A percentile compares a stretch with the other conserved stretches of the same genome.
These are phyloP conservation scores for Helicolenus hilgendorfi DNA, from an alignment of 2,797 vertebrate genomes.

Conservation along the genomic window DNA sequence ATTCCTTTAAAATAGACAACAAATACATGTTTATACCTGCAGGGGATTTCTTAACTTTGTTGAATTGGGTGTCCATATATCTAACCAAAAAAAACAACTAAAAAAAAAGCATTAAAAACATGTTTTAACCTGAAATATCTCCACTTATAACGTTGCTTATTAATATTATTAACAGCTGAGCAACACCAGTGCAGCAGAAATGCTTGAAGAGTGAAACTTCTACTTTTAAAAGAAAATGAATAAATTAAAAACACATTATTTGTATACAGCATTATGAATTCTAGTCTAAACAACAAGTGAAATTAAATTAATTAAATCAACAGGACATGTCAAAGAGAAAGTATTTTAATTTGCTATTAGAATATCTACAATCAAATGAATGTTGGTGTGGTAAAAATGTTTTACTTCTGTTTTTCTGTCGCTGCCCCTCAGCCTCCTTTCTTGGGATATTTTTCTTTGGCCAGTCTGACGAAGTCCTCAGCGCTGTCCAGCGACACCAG, in stretches of 20 bases:
- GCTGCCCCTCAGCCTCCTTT: constrained; percentile 40
- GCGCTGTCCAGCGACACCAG: constrained; percentile 94
- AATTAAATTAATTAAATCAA: not conserved
- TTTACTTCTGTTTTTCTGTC: not conserved
- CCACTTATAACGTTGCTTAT: not conserved
- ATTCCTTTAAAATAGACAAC: not conserved
- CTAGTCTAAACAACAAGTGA: not conserved
- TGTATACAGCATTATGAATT: not conserved
- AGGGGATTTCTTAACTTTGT: not conserved
- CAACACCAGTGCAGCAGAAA: not conserved
- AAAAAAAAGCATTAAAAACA: not conserved
- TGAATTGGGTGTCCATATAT: not conserved
- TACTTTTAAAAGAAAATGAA: not conserved
- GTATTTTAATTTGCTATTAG: not conserved
- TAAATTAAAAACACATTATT: not conserved
- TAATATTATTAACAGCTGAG: not conserved
- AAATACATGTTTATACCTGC: not conserved
- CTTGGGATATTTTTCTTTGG: constrained; percentile 90
- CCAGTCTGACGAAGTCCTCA: constrained; percentile 93
- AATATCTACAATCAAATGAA: not conserved
- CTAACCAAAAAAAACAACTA: not conserved
- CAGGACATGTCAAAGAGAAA: not conserved
- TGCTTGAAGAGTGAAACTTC: not conserved
- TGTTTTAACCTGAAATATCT: not conserved
- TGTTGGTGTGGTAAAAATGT: not conserved